These are phyloP conservation scores for Eunapius fragilis DNA, from an alignment of 37 sponge, comb jelly and placozoan genomes.

Conservation along the genomic window DNA sequence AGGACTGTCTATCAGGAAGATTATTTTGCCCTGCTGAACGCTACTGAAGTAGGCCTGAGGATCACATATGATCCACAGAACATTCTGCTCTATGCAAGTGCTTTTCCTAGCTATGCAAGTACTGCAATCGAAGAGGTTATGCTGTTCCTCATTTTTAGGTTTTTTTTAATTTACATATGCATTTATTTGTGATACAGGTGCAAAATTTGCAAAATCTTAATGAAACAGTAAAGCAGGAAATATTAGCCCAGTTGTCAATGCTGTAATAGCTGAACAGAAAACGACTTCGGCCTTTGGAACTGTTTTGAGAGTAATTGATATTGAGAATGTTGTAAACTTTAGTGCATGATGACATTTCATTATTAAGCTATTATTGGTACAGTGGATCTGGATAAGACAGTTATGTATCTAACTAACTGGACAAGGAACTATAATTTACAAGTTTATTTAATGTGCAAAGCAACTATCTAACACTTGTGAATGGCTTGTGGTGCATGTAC, in stretches of 20 bases:
- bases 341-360: no score
- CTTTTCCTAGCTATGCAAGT: background rate
- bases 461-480: no score
- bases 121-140: constrained; percentile 2
- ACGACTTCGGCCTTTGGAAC: background rate
- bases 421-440: no score
- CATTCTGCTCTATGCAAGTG: background rate
- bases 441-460: no score
- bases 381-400: no score
- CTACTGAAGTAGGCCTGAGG: constrained; percentile 49
- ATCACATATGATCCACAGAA: constrained; percentile 50
- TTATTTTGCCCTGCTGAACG: constrained; percentile 58
- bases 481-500: no score
- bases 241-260: background rate
- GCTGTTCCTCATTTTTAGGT: no score
- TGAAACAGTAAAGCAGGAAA: background rate
- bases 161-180: background rate
- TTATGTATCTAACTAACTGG: no score
- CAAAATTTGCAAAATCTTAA: background rate
- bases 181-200: background rate
- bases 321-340: no score
- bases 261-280: background rate
- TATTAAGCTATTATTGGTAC: no score
- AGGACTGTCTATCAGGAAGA: constrained; percentile 65
- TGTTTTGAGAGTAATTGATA: background rate